Conservation (phyloP, 1,140 invertebrate genomes). For the Hesperophylax magnus region DNA sequence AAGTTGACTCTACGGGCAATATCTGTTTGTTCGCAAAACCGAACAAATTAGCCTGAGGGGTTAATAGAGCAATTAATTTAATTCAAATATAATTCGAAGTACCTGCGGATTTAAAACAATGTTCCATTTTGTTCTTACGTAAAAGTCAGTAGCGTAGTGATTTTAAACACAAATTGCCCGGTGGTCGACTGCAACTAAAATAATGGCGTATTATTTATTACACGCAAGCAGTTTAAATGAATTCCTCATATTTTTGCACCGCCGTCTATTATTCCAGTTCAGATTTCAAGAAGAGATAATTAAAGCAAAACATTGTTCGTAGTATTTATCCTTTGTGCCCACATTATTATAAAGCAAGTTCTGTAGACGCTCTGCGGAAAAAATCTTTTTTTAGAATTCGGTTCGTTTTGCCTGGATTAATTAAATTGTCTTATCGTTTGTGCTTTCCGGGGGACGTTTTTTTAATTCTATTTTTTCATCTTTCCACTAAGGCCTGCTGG, state of each 20-base stretch:
- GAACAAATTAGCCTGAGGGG: no score
- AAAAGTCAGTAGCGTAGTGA: no score
- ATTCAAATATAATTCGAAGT: no score
- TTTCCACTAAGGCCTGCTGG: not conserved
- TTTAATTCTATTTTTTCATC: not conserved
- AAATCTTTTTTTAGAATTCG: not conserved
- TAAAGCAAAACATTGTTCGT: conserved; percentile 22
- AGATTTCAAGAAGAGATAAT: conserved; percentile 19
- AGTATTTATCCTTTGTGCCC: not conserved
- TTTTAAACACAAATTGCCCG: no score
- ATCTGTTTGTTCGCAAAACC: no score
- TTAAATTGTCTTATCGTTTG: conserved; percentile 35
- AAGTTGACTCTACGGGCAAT: no score
- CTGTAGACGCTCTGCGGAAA: not conserved
- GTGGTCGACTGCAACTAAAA: no score
- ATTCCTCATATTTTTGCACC: not conserved
- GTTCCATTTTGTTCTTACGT: no score
- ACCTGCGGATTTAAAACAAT: no score
- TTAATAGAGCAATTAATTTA: no score
- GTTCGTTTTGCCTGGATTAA: conserved; percentile 20
- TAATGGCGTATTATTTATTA: no score
- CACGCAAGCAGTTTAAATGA: no score
- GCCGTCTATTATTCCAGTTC: not conserved
- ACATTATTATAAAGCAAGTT: not conserved
- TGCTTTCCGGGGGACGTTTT: conserved; percentile 10